Conservation (phyloP, 2,888 invertebrate species). For the Brachyptera putata region DNA sequence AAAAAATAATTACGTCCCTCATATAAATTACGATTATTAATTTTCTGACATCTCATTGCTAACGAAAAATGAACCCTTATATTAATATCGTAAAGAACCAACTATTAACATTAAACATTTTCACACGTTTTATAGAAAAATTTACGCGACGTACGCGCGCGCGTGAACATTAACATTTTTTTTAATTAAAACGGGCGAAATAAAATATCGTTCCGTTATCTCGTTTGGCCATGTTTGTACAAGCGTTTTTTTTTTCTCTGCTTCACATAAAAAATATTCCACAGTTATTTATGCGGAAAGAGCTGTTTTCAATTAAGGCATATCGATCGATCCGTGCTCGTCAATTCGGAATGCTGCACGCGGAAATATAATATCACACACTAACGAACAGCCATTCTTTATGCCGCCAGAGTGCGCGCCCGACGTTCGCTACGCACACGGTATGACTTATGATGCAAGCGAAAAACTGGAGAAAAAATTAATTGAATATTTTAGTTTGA, state of each 20-base stretch:
- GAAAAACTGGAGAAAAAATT: too few relatives aligned
- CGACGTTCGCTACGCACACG: background rate
- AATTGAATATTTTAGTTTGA: too few relatives aligned
- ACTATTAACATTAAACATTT: conserved; percentile 14
- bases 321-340: conserved; percentile 10
- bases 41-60: too few relatives aligned
- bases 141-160: background rate
- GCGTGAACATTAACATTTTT: conserved; percentile 11
- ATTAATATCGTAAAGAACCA: conserved; percentile 19
- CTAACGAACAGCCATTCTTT: too few relatives aligned
- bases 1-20: too few relatives aligned
- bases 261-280: conserved; percentile 19
- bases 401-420: background rate
- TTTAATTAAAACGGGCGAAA: conserved; percentile 8
- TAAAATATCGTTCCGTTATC: conserved; percentile 20
- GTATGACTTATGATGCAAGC: conserved; percentile 1
- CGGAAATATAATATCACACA: too few relatives aligned
- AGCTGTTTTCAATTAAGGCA: conserved; percentile 16
- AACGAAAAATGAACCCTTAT: too few relatives aligned
- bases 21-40: too few relatives aligned
- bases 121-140: conserved; percentile 15
- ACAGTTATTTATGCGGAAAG: conserved; percentile 13
- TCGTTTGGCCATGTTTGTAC: conserved; percentile 8
- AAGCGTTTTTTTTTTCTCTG: conserved; percentile 15
- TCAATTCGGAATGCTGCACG: conserved; percentile 13